phyloP scores from a whole-genome alignment of 2,113 vertebrate species.

The Synodontis membranacea region DNA sequence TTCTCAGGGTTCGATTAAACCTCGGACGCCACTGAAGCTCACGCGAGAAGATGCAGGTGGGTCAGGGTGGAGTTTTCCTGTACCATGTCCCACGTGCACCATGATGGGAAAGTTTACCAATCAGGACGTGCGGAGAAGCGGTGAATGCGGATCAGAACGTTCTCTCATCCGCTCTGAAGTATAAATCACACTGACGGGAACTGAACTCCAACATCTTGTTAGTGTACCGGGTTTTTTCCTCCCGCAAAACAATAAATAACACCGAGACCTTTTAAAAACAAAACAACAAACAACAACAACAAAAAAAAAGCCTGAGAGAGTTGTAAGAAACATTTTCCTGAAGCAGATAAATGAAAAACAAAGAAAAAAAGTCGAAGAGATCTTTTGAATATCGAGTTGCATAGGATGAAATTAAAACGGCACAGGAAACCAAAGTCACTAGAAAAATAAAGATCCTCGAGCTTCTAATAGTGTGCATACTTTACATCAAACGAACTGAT shows the following conservation, averaged over 20 bases:
- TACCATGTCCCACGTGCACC: not conserved
- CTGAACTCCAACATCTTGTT: conserved; percentile 47
- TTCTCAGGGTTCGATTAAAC: not conserved
- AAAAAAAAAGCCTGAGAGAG: conserved; percentile 78
- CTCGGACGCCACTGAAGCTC: not conserved
- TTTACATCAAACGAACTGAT: conserved; percentile 7
- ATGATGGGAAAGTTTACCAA: not conserved
- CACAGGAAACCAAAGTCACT: conserved; percentile 64
- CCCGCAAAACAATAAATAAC: conserved; percentile 77
- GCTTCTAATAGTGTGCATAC: conserved; percentile 39
- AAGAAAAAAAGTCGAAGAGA: conserved; percentile 70
- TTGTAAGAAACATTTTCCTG: conserved; percentile 71
- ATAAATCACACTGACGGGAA: conserved; percentile 63
- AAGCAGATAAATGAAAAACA: conserved; percentile 76
- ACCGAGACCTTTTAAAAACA: conserved; percentile 57
- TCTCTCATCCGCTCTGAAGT: conserved; percentile 37
- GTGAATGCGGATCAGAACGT: conserved; percentile 56
- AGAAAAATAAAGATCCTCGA: conserved; percentile 32
- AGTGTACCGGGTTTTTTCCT: conserved; percentile 59
- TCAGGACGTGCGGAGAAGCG: not conserved
- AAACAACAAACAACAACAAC: not conserved
- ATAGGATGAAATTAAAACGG: conserved; percentile 80
- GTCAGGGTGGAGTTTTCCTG: not conserved
- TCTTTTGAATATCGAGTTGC: conserved; percentile 75
- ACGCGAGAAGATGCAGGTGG: not conserved